phyloP scores from a whole-genome alignment of 2,797 vertebrate species.

The Takifugu ocellatus region DNA sequence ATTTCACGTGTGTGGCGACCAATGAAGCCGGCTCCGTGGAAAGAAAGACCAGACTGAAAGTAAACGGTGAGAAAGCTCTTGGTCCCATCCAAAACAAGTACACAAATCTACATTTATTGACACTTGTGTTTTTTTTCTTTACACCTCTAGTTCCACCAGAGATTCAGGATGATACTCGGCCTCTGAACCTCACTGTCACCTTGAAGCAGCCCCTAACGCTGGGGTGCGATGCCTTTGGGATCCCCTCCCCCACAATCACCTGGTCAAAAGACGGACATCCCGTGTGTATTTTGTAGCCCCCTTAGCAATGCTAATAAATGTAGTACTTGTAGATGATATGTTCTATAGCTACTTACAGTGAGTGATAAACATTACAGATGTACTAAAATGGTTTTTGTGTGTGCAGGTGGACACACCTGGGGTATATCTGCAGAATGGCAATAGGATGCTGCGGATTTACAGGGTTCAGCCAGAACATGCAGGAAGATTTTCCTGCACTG shows the following conservation, averaged over 20 bases:
- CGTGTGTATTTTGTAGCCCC: conserved; percentile 64
- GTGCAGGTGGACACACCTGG: conserved; percentile 65
- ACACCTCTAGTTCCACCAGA: conserved; percentile 78
- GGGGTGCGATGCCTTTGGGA: conserved; percentile 80
- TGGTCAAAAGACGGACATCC: conserved; percentile 82
- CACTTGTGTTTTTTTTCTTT: conserved; percentile 13
- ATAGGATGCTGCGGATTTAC: conserved; percentile 78
- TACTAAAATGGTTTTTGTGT: conserved; percentile 11
- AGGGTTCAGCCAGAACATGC: conserved; percentile 77
- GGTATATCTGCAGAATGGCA: conserved; percentile 74
- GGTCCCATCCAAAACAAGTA: background rate
- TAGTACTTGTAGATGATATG: no score
- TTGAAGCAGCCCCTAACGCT: conserved; percentile 82
- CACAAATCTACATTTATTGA: background rate
- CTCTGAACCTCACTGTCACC: conserved; percentile 77
- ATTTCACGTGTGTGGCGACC: conserved; percentile 84
- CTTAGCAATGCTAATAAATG: background rate
- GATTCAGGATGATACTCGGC: conserved; percentile 75
- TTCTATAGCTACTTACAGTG: background rate
- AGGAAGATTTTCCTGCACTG: conserved; percentile 79
- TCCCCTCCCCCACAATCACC: conserved; percentile 76
- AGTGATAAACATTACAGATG: background rate
- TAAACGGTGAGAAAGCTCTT: conserved; percentile 73
- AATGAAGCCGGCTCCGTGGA: conserved; percentile 84
- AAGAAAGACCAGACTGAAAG: conserved; percentile 80